phyloP scores from a whole-genome alignment of 2,888 invertebrate species.

The Cheilosia variabilis region DNA sequence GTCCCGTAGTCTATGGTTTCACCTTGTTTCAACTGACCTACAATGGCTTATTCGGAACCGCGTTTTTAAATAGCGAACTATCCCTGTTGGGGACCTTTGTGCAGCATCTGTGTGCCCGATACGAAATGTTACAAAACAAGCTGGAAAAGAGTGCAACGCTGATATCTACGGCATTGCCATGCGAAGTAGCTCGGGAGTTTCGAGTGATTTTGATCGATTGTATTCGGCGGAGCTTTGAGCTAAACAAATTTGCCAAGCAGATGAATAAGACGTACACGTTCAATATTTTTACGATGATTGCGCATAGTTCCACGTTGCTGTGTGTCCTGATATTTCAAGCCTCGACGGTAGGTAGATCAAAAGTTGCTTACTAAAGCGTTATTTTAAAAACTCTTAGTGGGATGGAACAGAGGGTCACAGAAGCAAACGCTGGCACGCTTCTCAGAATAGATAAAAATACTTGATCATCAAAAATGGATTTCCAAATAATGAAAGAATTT shows the following conservation, averaged over 20 bases:
- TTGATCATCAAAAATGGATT: too few relatives aligned
- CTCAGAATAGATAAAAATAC: too few relatives aligned
- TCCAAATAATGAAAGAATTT: too few relatives aligned
- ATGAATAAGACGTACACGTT: slow-evolving; percentile 79
- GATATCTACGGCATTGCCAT: background rate
- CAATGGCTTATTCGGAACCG: slow-evolving; percentile 77
- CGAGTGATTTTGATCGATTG: slow-evolving; percentile 72
- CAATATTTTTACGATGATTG: slow-evolving; percentile 79
- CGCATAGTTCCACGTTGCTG: slow-evolving; percentile 78
- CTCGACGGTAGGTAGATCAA: slow-evolving; percentile 12
- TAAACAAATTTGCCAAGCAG: slow-evolving; percentile 78
- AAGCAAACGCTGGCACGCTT: too few relatives aligned
- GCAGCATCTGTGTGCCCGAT: slow-evolving; percentile 79
- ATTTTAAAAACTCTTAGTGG: too few relatives aligned
- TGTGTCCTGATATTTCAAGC: slow-evolving; percentile 72
- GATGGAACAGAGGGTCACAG: too few relatives aligned
- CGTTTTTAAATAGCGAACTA: slow-evolving; percentile 78
- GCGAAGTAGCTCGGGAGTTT: slow-evolving; percentile 72
- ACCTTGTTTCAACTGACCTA: slow-evolving; percentile 76
- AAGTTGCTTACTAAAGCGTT: too few relatives aligned
- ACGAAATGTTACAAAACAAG: slow-evolving; percentile 77
- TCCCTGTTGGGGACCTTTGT: slow-evolving; percentile 79
- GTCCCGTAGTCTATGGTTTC: slow-evolving; percentile 76
- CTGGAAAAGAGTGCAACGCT: slow-evolving; percentile 45
- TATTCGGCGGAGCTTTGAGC: slow-evolving; percentile 77